Evolutionary conservation across 2,888 invertebrate genomes (phyloP).

Genomic region (Acleris literana): DNA sequence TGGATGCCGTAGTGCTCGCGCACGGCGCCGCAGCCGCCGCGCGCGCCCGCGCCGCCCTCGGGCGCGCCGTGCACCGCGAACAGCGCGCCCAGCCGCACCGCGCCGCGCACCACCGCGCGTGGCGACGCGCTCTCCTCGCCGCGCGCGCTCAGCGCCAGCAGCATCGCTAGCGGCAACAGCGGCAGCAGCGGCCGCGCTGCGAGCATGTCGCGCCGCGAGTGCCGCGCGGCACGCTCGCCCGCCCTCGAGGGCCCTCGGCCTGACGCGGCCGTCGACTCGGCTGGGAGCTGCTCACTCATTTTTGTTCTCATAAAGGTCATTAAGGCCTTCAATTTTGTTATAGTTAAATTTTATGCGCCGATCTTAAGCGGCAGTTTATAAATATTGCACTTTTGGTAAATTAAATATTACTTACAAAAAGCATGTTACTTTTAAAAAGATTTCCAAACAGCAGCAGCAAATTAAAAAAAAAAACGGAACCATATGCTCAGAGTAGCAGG

Average conservation of each 20-base stretch:
- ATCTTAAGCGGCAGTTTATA: too few relatives aligned
- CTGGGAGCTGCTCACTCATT: too few relatives aligned
- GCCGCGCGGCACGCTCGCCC: slow-evolving; percentile 8
- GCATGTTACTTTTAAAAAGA: too few relatives aligned
- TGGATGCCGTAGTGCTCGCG: slow-evolving; percentile 91
- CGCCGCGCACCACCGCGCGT: slow-evolving; percentile 57
- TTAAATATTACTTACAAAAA: too few relatives aligned
- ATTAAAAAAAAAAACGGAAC: too few relatives aligned
- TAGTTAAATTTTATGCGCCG: too few relatives aligned
- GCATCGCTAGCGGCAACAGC: slow-evolving; percentile 51
- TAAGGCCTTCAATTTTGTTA: too few relatives aligned
- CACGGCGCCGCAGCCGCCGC: slow-evolving; percentile 64
- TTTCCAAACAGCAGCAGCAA: too few relatives aligned
- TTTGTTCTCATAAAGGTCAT: too few relatives aligned
- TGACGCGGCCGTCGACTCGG: not conserved
- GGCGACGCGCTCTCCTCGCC: slow-evolving; percentile 53
- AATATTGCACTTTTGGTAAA: too few relatives aligned
- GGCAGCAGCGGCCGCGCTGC: slow-evolving; percentile 14
- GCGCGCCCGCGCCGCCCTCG: slow-evolving; percentile 47
- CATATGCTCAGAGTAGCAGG: too few relatives aligned
- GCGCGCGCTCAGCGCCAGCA: slow-evolving; percentile 57
- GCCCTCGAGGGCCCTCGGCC: slow-evolving; percentile 15
- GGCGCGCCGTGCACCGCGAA: slow-evolving; percentile 83
- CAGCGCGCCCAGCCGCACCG: slow-evolving; percentile 83
- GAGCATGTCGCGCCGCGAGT: slow-evolving; percentile 62